Evolutionary conservation across 2,113 vertebrate genomes (phyloP), one percentile per base, ranked within the genome.

Genomic region (Saccopteryx bilineata): DNA sequence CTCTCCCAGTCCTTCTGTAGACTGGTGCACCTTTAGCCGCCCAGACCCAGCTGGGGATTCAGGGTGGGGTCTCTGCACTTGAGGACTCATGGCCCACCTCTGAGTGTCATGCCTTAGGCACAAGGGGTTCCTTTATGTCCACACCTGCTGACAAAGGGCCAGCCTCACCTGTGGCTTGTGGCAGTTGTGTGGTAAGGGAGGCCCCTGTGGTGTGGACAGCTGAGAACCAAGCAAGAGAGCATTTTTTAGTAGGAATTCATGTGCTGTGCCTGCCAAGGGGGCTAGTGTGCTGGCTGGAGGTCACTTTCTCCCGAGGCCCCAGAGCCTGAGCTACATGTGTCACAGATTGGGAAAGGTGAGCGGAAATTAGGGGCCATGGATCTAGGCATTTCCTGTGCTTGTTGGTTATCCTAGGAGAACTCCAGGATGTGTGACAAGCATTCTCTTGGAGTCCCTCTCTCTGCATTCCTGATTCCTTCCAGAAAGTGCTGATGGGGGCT

Each of bases 141-240:
- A 7, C 1, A 13, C 7, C 65, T 28, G 12, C 65, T 69, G 48
- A 15, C 2, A 12, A 26, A 14, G 18, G 31, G 52, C 10, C 33
- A 14, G 54, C 46, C 28, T 58, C 39, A 11, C 52, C 58, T 19
- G 15, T 39, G 39, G 65, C 31, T 71, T 66, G 17, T 28, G 54
- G 58, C 50, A 9, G 48, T 54, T 69, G 13, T 1, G 19, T 18
- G 24, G 24, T 19, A 48, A 54, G 13, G 68, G n/a, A 85, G 28
- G 11, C 18, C 15, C 9, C 48, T 50, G 74, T 1, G 5, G 10
- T 56, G 23, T 65, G 68, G 46, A 82, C 74, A 68, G 60, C n/a
- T 7, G 26, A 17, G 3, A 11, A 33, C 31, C 4, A 2, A 1
- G 6, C 0, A 19, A 39, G 12, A 39, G 75, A 58, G 56, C 1